These are phyloP conservation scores for Nipponia nippon DNA, from an alignment of 2,113 vertebrate species.

Conservation along the genomic window DNA sequence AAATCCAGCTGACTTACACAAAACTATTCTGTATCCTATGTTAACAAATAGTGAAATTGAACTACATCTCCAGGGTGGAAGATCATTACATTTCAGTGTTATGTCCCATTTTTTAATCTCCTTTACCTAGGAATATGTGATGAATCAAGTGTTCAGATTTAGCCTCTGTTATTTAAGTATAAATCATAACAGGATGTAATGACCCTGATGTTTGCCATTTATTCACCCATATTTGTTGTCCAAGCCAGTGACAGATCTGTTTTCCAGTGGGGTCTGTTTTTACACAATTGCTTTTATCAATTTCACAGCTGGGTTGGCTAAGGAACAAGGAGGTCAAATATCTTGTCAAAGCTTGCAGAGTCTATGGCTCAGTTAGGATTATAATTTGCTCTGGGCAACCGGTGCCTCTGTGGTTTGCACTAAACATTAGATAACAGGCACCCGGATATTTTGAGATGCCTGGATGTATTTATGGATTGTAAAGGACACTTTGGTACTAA, in stretches of 20 bases:
- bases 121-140: neutral
- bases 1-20: neutral
- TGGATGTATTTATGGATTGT: neutral
- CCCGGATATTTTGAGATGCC: neutral
- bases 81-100: neutral
- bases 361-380: neutral
- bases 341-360: neutral
- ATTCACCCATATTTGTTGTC: neutral
- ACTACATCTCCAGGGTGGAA: neutral
- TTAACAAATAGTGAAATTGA: neutral
- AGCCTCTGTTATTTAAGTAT: neutral
- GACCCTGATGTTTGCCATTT: neutral
- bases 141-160: neutral
- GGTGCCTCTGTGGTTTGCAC: neutral
- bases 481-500: neutral
- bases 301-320: slow-evolving; percentile 13
- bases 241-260: neutral
- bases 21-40: neutral
- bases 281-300: neutral
- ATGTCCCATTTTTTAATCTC: neutral
- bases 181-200: neutral
- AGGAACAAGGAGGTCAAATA: neutral
- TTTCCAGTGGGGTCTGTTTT: neutral
- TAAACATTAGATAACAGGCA: neutral
- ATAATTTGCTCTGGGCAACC: neutral